Conservation (phyloP, 2,797 vertebrate genomes). For the Naso thynnoides region DNA sequence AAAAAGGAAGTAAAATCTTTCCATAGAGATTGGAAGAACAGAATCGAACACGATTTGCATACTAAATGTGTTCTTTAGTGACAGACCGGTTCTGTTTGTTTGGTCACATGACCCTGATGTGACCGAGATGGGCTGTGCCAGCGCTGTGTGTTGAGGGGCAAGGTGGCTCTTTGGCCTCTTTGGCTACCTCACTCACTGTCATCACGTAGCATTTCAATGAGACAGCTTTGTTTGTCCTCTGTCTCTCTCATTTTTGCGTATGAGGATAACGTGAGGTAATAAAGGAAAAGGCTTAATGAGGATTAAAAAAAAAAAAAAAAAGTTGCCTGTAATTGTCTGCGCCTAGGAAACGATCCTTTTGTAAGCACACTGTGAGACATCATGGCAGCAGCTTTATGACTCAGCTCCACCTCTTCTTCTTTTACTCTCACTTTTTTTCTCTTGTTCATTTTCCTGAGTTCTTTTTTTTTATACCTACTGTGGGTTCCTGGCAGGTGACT, state of each 20-base stretch:
- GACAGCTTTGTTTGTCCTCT: neutral
- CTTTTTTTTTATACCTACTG: conserved; percentile 19
- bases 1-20: conserved; percentile 14
- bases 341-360: conserved; percentile 66
- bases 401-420: neutral
- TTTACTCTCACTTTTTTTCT: neutral
- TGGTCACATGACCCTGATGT: conserved; percentile 23
- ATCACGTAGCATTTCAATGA: conserved; percentile 6
- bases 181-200: conserved; percentile 8
- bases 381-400: conserved; percentile 28
- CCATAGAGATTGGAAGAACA: conserved; percentile 4
- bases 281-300: conserved; percentile 19
- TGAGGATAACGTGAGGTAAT: conserved; percentile 26
- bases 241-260: conserved; percentile 1
- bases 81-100: neutral
- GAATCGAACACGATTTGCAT: conserved; percentile 36
- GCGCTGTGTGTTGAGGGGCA: neutral
- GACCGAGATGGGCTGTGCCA: conserved; percentile 15
- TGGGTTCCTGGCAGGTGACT: conserved; percentile 56
- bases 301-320: conserved; percentile 24
- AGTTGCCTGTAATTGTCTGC: conserved; percentile 58
- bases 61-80: conserved; percentile 9
- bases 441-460: conserved; percentile 10
- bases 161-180: neutral
- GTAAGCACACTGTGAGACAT: conserved; percentile 16